Conservation (phyloP, 1,140 invertebrate species). For the Chymomyza costata region DNA sequence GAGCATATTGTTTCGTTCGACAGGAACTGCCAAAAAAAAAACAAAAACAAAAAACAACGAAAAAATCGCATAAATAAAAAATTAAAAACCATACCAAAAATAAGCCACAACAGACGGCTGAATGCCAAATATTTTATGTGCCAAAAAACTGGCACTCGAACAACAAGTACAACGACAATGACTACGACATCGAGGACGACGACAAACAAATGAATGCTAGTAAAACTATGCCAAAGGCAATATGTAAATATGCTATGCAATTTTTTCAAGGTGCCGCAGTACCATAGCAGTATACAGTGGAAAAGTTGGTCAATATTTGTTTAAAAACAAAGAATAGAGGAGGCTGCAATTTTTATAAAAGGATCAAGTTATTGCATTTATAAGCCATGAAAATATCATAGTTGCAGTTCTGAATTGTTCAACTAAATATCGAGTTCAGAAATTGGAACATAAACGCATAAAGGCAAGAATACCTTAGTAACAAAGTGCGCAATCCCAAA, state of each 20-base stretch:
- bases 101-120: constrained; percentile 65
- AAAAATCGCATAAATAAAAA: constrained; percentile 27
- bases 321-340: too few species aligned
- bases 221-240: constrained; percentile 66
- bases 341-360: too few species aligned
- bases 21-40: constrained; percentile 27
- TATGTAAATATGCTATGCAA: constrained; percentile 66
- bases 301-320: too few species aligned
- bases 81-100: constrained; percentile 42
- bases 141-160: constrained; percentile 42
- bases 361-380: too few species aligned
- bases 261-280: constrained; percentile 9
- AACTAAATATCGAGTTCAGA: too few species aligned
- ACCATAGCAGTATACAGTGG: too few species aligned
- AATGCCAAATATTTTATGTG: constrained; percentile 66
- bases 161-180: constrained; percentile 24
- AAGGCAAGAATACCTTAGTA: too few species aligned
- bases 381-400: too few species aligned
- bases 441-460: too few species aligned
- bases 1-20: constrained; percentile 59
- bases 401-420: too few species aligned
- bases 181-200: constrained; percentile 11
- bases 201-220: constrained; percentile 32
- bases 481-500: too few species aligned
- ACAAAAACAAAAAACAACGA: constrained; percentile 10